Evolutionary conservation across 2,888 invertebrate species (phyloP), one percentile per base, ranked within the genome.

Genomic region (Brachyopa scutellaris): DNA sequence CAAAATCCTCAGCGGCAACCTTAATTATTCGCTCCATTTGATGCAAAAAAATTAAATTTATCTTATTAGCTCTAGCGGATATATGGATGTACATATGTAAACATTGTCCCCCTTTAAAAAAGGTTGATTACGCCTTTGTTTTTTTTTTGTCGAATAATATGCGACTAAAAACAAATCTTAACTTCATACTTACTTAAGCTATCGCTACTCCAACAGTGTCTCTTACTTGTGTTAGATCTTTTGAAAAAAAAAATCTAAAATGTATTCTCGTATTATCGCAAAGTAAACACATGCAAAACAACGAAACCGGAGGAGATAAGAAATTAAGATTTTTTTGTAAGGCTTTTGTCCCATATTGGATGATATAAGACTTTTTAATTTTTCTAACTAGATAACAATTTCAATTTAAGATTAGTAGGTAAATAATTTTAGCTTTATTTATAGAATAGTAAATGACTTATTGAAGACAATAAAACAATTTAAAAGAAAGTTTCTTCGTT

Each of bases 271-370:
- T 15, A 47, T 47, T 47, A 62, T 62, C 47, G 23, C 62, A n/a
- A 47, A 47, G 36, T 36, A 21, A 47, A 62, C 47, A 62, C 45
- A 45, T 33, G 21, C 45, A 36, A 33, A 47, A 47, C 47, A 62
- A 31, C 19, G 11, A 31, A 13, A 33, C 1, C 38, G n/a, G n/a
- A n/a, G 21, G 8, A 38, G 55, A 55, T 55, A 55, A 55, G 38
- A 23, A 13, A 31, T 29, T 11, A 31, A 7, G 31, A 15, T 47
- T 62, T 33, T 13, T n/a, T n/a, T n/a, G n/a, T 47, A 36, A 23
- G 23, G 23, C 15, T 8, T 47, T 26, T 29, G 19, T 53, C n/a
- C 17, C 11, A 53, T n/a, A 6, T 19, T 47, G 23, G 9, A 47
- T 36, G 36, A 62, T 62, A 47, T 23, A 19, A n/a, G n/a, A 0